Conservation (phyloP, 2,113 vertebrate species). For the Phyllostomus discolor region DNA sequence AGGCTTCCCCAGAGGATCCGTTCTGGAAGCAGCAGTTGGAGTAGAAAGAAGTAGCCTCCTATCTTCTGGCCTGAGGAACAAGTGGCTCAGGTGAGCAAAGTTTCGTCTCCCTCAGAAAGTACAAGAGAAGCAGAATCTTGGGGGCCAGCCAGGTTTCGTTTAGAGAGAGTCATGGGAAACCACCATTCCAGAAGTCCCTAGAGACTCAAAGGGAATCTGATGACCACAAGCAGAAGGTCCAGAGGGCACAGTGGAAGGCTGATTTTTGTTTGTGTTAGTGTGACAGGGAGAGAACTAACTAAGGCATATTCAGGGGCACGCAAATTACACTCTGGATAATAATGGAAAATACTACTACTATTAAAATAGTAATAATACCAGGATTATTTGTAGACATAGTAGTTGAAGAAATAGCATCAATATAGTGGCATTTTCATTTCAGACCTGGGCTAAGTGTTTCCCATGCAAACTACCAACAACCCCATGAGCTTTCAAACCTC, state of each 20-base stretch:
- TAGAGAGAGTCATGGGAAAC: not conserved
- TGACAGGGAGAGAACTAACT: not conserved
- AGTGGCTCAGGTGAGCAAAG: not conserved
- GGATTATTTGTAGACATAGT: not conserved
- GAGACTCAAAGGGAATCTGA: not conserved
- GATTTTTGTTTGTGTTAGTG: not conserved
- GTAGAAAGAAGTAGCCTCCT: not conserved
- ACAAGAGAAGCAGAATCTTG: not conserved
- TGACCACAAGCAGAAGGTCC: not conserved
- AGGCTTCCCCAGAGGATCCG: not conserved
- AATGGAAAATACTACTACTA: not conserved
- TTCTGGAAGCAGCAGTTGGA: not conserved
- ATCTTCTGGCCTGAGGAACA: not conserved
- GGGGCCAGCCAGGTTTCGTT: not conserved
- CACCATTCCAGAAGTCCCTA: slow-evolving; percentile 12
- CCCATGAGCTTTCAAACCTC: not conserved
- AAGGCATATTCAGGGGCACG: not conserved
- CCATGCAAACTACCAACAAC: not conserved
- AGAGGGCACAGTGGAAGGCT: not conserved
- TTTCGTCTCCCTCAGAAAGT: not conserved
- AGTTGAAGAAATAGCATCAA: not conserved
- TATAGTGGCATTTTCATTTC: not conserved
- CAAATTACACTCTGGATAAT: not conserved
- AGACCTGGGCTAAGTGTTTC: not conserved
- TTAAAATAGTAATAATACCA: not conserved